Evolutionary conservation across 2,113 vertebrate species (phyloP), one percentile per base, ranked within the genome.

Genomic region (Pycnonotus jocosus): DNA sequence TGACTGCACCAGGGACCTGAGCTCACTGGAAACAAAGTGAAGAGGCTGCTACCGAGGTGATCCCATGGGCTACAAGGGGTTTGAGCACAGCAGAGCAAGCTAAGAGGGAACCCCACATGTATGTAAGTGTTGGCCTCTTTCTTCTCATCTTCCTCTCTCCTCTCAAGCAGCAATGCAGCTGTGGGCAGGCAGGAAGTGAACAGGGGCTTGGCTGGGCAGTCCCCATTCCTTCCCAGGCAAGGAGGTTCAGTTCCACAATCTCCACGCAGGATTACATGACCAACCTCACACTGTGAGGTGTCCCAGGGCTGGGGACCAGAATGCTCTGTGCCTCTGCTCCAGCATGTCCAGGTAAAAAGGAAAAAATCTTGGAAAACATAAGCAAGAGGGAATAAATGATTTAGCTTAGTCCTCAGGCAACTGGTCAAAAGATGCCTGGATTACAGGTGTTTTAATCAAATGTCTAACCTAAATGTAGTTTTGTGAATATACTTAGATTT

Each of bases 1-100:
- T 23, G 44, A 23, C 45, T 47, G 50, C 45, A 4, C 22, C 10
- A 57, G 45, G 14, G 17, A 28, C 27, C 69, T 48, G 45, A 44
- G 50, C 79, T 70, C 8, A 0, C 42, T 81, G 42, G 15, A 48
- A 18, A 38, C 54, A 17, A 65, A 44, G 54, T 7, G 8, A 28
- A 10, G 12, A 64, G 73, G 56, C 40, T 1, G 6, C 56, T 35
- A 6, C 35, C 0, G 0, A 57, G n/a, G 28, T 35, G 60, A 73
- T 33, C 14, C 45, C 65, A 19, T 40, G 44, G 78, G 30, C 40
- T 40, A 21, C 30, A 15, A 1, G 14, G 17, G 8, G 16, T 31
- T 50, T 24, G 14, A 81, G 18, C 27, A 73, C 45, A 44, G 21
- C 1, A 17, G n/a, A 87, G 30, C 25, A 44, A 65, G 64, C 17